Evolutionary conservation across 2,888 invertebrate species (phyloP).

Genomic region (Drosophila suboccidentalis): DNA sequence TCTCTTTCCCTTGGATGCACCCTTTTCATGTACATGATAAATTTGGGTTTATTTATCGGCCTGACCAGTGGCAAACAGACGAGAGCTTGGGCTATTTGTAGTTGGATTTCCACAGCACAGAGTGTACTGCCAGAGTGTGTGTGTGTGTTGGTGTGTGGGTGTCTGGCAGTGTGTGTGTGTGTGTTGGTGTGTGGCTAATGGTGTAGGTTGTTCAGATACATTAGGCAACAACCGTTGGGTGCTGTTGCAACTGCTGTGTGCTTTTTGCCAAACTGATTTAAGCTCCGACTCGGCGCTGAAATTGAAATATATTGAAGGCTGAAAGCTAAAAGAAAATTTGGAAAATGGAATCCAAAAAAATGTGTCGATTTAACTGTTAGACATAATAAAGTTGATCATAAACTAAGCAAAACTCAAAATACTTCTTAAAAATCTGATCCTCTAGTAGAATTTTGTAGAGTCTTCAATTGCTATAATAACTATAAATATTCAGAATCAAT

Average conservation of each 20-base stretch:
- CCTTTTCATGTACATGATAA: slow-evolving; percentile 71
- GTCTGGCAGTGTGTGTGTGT: slow-evolving; percentile 26
- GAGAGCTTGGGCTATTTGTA: slow-evolving; percentile 67
- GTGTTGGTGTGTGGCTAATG: slow-evolving; percentile 60
- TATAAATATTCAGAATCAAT: too few relatives aligned
- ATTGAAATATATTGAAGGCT: slow-evolving; percentile 12
- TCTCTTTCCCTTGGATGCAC: neutral
- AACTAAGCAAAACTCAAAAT: neutral
- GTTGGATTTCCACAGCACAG: slow-evolving; percentile 27
- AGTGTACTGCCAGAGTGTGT: neutral
- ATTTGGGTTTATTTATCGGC: slow-evolving; percentile 76
- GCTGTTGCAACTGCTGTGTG: slow-evolving; percentile 45
- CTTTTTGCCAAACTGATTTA: slow-evolving; percentile 47
- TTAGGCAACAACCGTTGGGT: slow-evolving; percentile 46
- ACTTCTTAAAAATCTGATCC: neutral
- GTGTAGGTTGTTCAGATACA: slow-evolving; percentile 63
- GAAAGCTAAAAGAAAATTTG: neutral
- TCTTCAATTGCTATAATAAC: too few relatives aligned
- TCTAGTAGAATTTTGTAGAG: too few relatives aligned
- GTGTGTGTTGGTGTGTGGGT: slow-evolving; percentile 6
- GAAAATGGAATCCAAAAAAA: neutral
- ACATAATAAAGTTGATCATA: neutral
- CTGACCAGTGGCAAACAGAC: slow-evolving; percentile 58
- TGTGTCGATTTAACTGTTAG: neutral
- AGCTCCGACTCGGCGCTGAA: slow-evolving; percentile 23